Conservation (phyloP, 2,888 invertebrate genomes). For the Thelaira solivaga region DNA sequence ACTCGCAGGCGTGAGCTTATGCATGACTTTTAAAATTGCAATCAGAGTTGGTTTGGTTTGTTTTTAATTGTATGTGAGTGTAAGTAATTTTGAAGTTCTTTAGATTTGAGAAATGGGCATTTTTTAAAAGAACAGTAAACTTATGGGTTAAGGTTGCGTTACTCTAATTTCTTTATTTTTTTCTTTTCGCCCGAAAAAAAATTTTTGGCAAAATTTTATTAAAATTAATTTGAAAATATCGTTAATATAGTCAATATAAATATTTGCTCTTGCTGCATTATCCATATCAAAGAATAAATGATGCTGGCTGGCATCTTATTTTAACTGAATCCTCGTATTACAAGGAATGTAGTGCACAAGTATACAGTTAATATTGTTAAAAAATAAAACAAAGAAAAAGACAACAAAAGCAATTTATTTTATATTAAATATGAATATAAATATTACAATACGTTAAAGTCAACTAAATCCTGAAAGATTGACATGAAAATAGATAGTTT, state of each 20-base stretch:
- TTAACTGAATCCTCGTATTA: too few species aligned
- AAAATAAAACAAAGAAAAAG: neutral
- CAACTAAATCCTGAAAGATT: slow-evolving; percentile 49
- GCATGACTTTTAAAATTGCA: neutral
- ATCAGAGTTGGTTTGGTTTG: too few species aligned
- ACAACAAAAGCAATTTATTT: slow-evolving; percentile 29
- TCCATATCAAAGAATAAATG: too few species aligned
- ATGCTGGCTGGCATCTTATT: too few species aligned
- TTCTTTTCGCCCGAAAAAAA: too few species aligned
- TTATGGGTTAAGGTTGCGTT: too few species aligned
- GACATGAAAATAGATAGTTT: slow-evolving; percentile 39
- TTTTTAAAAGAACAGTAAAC: too few species aligned
- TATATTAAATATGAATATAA: neutral
- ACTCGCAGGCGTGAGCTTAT: slow-evolving; percentile 22
- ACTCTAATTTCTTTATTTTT: too few species aligned
- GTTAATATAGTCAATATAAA: neutral
- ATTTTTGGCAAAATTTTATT: neutral
- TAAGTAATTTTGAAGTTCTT: too few species aligned
- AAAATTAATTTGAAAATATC: neutral
- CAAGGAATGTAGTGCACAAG: neutral
- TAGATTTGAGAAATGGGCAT: too few species aligned
- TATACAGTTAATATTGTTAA: neutral
- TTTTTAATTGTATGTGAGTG: too few species aligned
- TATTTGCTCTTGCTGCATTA: too few species aligned
- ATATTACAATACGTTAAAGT: slow-evolving; percentile 45